Conservation (phyloP, 2,113 vertebrate species). For the Ibidorhyncha struthersii region DNA sequence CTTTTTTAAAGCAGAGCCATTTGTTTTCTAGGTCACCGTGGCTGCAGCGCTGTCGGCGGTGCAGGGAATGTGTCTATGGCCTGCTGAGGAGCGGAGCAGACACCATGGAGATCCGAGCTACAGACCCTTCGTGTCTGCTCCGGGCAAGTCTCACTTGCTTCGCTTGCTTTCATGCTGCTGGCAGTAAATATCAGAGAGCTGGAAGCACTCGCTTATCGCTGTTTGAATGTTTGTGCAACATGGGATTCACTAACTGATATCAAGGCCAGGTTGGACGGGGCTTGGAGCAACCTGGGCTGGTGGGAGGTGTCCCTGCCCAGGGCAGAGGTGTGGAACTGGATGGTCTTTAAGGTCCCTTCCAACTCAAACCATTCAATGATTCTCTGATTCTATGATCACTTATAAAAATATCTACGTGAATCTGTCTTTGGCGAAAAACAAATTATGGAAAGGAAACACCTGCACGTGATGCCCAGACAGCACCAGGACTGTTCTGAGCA, state of each 20-base stretch:
- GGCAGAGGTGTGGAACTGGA: background rate
- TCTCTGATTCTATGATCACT: background rate
- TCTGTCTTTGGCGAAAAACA: background rate
- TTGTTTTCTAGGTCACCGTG: background rate
- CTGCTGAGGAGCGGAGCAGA: background rate
- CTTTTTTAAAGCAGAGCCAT: accelerated
- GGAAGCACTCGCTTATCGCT: accelerated
- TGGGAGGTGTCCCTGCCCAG: background rate
- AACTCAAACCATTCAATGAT: background rate
- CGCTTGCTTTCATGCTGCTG: background rate
- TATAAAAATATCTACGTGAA: too few species aligned
- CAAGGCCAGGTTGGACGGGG: background rate
- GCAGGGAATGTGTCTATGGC: background rate
- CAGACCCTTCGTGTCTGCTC: background rate
- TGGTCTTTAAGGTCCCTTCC: background rate
- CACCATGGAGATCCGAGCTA: background rate
- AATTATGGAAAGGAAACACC: background rate
- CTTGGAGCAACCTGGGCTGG: background rate
- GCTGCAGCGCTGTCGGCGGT: background rate
- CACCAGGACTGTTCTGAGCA: background rate
- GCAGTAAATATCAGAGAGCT: background rate
- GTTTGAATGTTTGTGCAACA: background rate
- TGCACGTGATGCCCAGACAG: accelerated
- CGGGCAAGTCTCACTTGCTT: background rate
- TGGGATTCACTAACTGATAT: accelerated